Evolutionary conservation across 2,113 vertebrate genomes (phyloP).

Genomic region (Physeter macrocephalus): DNA sequence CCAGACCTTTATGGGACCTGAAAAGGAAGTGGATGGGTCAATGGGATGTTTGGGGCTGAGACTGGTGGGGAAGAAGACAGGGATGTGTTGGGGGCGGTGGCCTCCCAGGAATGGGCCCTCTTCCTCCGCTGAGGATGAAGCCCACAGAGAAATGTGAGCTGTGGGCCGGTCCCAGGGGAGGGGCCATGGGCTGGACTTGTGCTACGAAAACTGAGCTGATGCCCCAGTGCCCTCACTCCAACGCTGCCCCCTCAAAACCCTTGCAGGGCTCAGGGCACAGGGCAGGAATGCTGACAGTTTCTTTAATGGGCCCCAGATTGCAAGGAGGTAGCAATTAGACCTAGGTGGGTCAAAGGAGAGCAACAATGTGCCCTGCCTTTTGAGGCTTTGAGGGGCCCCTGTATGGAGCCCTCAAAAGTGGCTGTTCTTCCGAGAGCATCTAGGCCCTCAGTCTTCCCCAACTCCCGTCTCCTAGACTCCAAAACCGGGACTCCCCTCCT

Average conservation of each 20-base stretch:
- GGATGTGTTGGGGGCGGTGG: neutral
- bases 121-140: neutral
- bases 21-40: conserved; percentile 27
- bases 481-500: neutral
- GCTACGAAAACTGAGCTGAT: neutral
- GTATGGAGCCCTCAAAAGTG: neutral
- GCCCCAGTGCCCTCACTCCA: too few relatives aligned
- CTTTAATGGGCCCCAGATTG: conserved; percentile 29
- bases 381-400: neutral
- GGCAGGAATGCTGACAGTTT: neutral
- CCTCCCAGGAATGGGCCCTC: neutral
- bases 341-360: conserved; percentile 38
- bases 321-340: conserved; percentile 47
- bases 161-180: neutral
- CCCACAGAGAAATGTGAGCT: neutral
- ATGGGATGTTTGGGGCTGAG: neutral
- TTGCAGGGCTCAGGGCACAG: neutral
- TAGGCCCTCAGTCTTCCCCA: neutral
- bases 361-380: neutral
- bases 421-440: neutral
- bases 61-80: neutral
- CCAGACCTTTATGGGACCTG: neutral
- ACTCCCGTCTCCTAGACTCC: neutral
- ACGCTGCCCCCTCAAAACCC: too few relatives aligned
- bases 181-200: neutral